Percentiles rank a stretch among this genome's conserved stretches.
Conservation (phyloP, 2,113 vertebrate species). For the Myiopsitta monachus region DNA sequence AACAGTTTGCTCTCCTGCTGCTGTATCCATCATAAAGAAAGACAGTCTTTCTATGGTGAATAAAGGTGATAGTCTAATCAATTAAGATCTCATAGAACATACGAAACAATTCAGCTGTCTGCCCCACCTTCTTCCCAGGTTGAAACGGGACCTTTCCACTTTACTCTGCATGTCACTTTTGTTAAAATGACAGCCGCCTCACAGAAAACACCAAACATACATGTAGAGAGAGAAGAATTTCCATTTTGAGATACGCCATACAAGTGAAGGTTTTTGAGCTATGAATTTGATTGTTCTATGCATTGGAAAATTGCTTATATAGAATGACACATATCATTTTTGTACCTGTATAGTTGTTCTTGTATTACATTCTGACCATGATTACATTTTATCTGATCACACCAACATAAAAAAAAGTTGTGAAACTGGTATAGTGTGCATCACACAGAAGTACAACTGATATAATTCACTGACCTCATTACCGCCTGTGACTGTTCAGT, state of each 20-base stretch:
- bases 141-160: constrained; percentile 68
- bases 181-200: constrained; percentile 64
- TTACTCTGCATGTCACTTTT: constrained; percentile 66
- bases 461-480: constrained; percentile 70
- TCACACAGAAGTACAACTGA: not conserved
- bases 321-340: not conserved
- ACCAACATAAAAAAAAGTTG: not conserved
- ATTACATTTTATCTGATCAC: not conserved
- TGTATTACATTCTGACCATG: not conserved
- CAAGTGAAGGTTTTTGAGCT: constrained; percentile 28
- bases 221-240: constrained; percentile 45
- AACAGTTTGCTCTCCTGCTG: constrained; percentile 74
- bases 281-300: constrained; percentile 2
- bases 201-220: constrained; percentile 61
- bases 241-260: constrained; percentile 39
- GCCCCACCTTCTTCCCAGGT: constrained; percentile 66
- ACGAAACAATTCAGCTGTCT: constrained; percentile 68
- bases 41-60: constrained; percentile 59
- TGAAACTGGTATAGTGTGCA: not conserved
- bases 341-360: not conserved
- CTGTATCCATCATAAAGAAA: constrained; percentile 69
- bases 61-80: constrained; percentile 73
- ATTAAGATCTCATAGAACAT: constrained; percentile 71
- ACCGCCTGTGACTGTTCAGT: constrained; percentile 78
- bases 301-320: not conserved